Conservation (phyloP, 2,113 vertebrate species). For the Gallinago undulata region DNA sequence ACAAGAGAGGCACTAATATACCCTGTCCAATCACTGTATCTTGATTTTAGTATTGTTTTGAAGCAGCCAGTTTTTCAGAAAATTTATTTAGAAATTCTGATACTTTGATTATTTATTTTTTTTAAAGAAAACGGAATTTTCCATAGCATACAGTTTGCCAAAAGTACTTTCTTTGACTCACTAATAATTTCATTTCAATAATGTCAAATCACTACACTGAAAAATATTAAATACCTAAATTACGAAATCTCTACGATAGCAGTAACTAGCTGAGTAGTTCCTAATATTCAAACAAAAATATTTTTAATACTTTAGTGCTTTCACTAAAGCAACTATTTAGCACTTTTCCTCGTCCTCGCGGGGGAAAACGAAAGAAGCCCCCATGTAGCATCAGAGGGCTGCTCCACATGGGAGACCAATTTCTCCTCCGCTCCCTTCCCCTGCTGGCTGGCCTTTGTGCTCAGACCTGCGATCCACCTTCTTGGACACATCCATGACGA, state of each 20-base stretch:
- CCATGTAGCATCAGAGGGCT: neutral
- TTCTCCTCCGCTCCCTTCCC: neutral
- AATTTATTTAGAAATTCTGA: neutral
- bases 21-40: neutral
- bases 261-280: neutral
- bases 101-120: neutral
- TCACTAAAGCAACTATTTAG: neutral
- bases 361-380: neutral
- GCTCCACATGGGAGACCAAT: accelerated
- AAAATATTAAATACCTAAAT: neutral
- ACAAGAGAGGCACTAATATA: neutral
- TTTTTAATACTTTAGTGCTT: neutral
- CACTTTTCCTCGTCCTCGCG: neutral
- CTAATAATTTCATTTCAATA: neutral
- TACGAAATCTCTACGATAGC: neutral
- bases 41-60: neutral
- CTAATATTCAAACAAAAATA: neutral
- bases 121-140: neutral
- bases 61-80: neutral
- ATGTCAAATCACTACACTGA: neutral
- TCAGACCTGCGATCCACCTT: neutral
- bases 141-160: neutral
- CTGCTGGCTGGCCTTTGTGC: neutral
- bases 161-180: neutral
- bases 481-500: neutral